phyloP scores from a whole-genome alignment of 1,140 invertebrate species.

The Delia radicum region DNA sequence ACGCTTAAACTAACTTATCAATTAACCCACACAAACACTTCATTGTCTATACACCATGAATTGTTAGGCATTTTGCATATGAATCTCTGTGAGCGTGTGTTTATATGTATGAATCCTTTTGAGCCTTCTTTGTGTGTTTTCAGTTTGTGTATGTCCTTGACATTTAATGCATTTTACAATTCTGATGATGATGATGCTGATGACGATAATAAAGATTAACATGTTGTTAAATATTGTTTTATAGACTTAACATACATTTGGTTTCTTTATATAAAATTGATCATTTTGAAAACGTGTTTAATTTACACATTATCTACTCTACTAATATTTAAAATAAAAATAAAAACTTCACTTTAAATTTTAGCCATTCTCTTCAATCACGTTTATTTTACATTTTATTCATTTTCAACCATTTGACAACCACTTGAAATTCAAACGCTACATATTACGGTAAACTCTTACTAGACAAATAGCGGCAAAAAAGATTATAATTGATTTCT shows the following conservation, averaged over 20 bases:
- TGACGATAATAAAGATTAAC: constrained; percentile 14
- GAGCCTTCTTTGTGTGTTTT: constrained; percentile 7
- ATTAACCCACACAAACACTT: background rate
- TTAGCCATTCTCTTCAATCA: background rate
- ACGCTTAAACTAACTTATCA: background rate
- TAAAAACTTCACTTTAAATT: background rate
- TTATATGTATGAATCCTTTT: background rate
- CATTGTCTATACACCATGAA: background rate
- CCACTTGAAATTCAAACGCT: background rate
- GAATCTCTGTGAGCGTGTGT: background rate
- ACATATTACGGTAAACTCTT: background rate
- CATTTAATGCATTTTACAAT: constrained; percentile 10
- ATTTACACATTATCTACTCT: background rate
- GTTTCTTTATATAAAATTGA: background rate
- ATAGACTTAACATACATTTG: background rate
- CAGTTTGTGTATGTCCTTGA: constrained; percentile 6
- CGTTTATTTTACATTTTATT: background rate
- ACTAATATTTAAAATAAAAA: background rate
- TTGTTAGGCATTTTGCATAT: background rate
- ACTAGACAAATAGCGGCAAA: background rate
- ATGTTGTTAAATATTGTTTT: constrained; percentile 6
- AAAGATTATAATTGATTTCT: background rate
- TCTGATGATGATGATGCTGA: constrained; percentile 1
- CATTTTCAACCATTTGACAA: background rate
- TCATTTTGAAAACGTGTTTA: background rate